Percentiles rank a stretch among this genome's conserved stretches.
Conservation (phyloP, 2,797 vertebrate species). For the Discoglossus pictus region DNA sequence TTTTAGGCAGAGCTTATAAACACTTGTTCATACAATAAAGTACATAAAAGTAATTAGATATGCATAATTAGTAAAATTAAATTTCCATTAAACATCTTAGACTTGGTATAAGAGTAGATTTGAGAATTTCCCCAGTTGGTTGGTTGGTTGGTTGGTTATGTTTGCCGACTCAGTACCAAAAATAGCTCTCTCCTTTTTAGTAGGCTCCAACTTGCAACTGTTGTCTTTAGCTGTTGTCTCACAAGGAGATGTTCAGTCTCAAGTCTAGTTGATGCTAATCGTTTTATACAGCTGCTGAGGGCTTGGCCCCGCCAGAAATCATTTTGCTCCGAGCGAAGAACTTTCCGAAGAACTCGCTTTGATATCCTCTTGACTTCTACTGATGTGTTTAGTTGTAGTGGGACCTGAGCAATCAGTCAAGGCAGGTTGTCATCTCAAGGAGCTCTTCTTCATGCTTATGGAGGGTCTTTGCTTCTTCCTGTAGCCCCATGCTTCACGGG, state of each 20-base stretch:
- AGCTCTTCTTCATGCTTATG: slow-evolving; percentile 69
- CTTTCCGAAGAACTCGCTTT: slow-evolving; percentile 71
- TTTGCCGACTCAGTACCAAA: slow-evolving; percentile 67
- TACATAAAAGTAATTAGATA: no score
- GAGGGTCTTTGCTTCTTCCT: slow-evolving; percentile 67
- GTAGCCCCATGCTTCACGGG: slow-evolving; percentile 68
- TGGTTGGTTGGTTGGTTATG: slow-evolving; percentile 66
- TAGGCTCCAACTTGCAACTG: slow-evolving; percentile 69
- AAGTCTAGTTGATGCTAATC: slow-evolving; percentile 70
- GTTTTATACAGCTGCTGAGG: slow-evolving; percentile 64
- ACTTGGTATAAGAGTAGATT: no score
- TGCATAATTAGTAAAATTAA: no score
- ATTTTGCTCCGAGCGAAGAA: slow-evolving; percentile 68
- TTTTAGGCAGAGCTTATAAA: no score
- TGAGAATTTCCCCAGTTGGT: no score
- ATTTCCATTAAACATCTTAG: no score
- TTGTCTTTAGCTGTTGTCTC: slow-evolving; percentile 67
- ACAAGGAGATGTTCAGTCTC: slow-evolving; percentile 68
- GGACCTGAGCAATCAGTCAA: slow-evolving; percentile 62
- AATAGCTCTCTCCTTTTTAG: slow-evolving; percentile 72
- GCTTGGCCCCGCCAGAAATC: slow-evolving; percentile 67
- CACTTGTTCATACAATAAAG: no score
- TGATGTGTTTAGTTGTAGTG: slow-evolving; percentile 68
- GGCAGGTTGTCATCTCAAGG: slow-evolving; percentile 70
- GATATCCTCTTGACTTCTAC: slow-evolving; percentile 66